A percentile compares a stretch with the other conserved stretches of the same genome.
Conservation (phyloP, 2,888 invertebrate species). For the Crossocerus cetratus region DNA sequence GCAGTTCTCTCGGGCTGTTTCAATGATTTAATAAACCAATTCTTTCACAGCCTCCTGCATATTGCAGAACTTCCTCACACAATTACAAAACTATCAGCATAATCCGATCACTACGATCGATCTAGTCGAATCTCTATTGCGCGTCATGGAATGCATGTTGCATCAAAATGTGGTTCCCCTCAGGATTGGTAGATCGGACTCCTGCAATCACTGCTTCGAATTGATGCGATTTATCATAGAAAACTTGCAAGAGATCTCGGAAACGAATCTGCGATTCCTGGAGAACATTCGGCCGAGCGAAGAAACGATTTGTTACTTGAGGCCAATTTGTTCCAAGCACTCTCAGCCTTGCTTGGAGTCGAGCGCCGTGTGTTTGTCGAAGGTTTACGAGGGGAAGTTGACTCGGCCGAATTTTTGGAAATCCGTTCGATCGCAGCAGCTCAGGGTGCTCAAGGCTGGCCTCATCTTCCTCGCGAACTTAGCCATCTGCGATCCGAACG, state of each 20-base stretch:
- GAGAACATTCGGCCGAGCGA: background rate
- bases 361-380: constrained; percentile 9
- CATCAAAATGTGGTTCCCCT: constrained; percentile 61
- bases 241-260: constrained; percentile 65
- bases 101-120: constrained; percentile 65
- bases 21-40: constrained; percentile 26
- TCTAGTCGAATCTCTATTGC: constrained; percentile 61
- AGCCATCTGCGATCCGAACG: constrained; percentile 67
- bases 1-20: background rate
- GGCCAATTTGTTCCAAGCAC: constrained; percentile 41
- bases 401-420: constrained; percentile 60
- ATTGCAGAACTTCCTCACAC: constrained; percentile 67
- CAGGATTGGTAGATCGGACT: constrained; percentile 55
- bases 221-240: constrained; percentile 65
- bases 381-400: constrained; percentile 35
- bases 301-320: constrained; percentile 38
- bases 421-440: constrained; percentile 56
- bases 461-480: constrained; percentile 69
- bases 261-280: constrained; percentile 47
- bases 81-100: constrained; percentile 65
- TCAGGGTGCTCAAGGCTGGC: constrained; percentile 63
- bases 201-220: constrained; percentile 67
- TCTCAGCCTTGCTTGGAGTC: background rate
- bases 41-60: constrained; percentile 47
- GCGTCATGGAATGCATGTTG: constrained; percentile 62